These are phyloP conservation scores for Meganola albula DNA, from an alignment of 2,888 invertebrate species.

Conservation along the genomic window DNA sequence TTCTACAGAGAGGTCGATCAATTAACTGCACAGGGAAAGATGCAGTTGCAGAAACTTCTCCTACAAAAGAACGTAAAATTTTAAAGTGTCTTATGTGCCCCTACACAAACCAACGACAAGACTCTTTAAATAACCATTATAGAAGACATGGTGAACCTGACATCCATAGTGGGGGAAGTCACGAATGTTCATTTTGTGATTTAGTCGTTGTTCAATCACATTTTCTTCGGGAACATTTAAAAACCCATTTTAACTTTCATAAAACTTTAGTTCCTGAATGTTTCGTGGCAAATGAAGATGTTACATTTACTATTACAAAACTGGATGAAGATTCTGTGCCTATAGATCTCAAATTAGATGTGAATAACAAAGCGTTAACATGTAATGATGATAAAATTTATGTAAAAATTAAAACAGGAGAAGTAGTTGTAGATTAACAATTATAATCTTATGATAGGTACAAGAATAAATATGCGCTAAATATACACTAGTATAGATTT, in stretches of 20 bases:
- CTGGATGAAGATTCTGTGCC: conserved; percentile 55
- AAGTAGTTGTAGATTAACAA: conserved; percentile 49
- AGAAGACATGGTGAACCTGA: conserved; percentile 81
- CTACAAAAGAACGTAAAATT: conserved; percentile 78
- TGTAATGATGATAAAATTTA: conserved; percentile 58
- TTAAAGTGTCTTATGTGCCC: conserved; percentile 88
- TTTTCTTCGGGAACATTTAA: conserved; percentile 86
- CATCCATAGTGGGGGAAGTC: conserved; percentile 77
- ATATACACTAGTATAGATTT: too few relatives aligned
- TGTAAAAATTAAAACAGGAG: conserved; percentile 65
- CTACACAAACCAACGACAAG: conserved; percentile 84
- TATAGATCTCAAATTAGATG: conserved; percentile 60
- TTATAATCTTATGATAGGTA: conserved; percentile 12
- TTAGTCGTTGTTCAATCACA: conserved; percentile 86
- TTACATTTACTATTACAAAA: conserved; percentile 75
- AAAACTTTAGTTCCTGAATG: conserved; percentile 78
- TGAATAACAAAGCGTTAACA: conserved; percentile 36
- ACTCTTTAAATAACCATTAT: conserved; percentile 85
- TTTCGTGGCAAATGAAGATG: conserved; percentile 78
- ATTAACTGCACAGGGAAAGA: conserved; percentile 58
- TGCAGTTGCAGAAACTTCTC: conserved; percentile 52
- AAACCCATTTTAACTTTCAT: conserved; percentile 83
- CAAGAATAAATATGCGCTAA: too few relatives aligned
- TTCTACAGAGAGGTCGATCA: conserved; percentile 74
- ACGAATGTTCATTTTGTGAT: conserved; percentile 89